A percentile compares a stretch with the other conserved stretches of the same genome.
Evolutionary conservation across 2,113 vertebrate genomes (phyloP).

Genomic region (Notechis scutatus): DNA sequence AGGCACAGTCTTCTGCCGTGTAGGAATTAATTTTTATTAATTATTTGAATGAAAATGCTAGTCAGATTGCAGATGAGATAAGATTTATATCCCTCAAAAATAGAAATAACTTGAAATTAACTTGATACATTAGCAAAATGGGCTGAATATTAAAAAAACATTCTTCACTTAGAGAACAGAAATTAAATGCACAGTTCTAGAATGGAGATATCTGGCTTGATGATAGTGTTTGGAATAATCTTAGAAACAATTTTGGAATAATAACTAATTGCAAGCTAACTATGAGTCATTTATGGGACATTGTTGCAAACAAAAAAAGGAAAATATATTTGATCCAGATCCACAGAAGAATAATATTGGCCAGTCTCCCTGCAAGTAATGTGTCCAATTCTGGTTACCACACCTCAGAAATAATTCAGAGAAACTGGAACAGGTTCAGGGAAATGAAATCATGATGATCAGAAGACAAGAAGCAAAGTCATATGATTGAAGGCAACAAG

Average conservation of each 20-base stretch:
- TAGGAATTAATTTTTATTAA: background rate
- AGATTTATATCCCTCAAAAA: background rate
- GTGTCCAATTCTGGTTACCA: background rate
- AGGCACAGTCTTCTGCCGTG: background rate
- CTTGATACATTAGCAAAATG: background rate
- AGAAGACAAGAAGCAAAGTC: background rate
- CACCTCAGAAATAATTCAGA: background rate
- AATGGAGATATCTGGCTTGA: background rate
- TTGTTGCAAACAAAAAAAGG: background rate
- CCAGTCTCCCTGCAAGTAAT: background rate
- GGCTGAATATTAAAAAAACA: background rate
- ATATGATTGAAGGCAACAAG: background rate
- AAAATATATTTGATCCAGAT: background rate
- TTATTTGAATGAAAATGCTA: background rate
- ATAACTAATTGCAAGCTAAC: background rate
- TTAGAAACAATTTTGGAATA: background rate
- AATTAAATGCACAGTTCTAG: background rate
- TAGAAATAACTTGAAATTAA: background rate
- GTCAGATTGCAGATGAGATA: background rate
- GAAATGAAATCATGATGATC: background rate
- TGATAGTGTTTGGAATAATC: background rate
- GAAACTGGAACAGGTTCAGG: background rate
- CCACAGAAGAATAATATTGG: background rate
- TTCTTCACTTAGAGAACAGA: background rate
- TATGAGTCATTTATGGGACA: background rate